phyloP scores from a whole-genome alignment of 2,113 vertebrate species.

The Menidia beryllina region DNA sequence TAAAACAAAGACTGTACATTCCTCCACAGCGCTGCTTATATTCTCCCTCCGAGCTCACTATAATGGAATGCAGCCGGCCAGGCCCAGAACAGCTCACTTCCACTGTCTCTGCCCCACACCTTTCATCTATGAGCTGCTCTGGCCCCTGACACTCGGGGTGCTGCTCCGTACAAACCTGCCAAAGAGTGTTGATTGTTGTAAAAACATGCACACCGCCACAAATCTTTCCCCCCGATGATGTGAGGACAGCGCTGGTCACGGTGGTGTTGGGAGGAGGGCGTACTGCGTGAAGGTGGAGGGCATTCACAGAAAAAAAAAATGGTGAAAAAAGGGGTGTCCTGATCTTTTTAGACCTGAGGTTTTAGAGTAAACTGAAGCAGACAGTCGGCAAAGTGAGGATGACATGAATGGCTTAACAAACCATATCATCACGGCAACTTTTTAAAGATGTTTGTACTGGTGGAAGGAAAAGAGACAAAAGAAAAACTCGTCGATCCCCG shows the following conservation, averaged over 20 bases:
- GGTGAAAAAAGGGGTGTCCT: constrained; percentile 47
- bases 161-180: constrained; percentile 44
- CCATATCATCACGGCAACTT: no score
- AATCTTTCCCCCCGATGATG: constrained; percentile 36
- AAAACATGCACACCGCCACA: constrained; percentile 43
- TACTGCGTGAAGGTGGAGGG: constrained; percentile 51
- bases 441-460: no score
- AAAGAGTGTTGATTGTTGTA: constrained; percentile 39
- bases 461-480: not conserved
- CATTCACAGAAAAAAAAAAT: constrained; percentile 58
- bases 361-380: constrained; percentile 17
- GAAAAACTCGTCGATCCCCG: constrained; percentile 20
- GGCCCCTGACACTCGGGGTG: constrained; percentile 47
- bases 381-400: no score
- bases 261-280: constrained; percentile 16
- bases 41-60: constrained; percentile 65
- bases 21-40: constrained; percentile 50
- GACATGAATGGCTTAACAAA: not conserved
- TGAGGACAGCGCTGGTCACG: constrained; percentile 17
- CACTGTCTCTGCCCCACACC: constrained; percentile 37
- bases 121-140: constrained; percentile 46
- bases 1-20: constrained; percentile 47
- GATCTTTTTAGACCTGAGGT: constrained; percentile 5
- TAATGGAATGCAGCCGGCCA: constrained; percentile 64
- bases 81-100: constrained; percentile 43